Conservation (phyloP, 2,113 vertebrate genomes). For the Myrmophylax atrothorax region DNA sequence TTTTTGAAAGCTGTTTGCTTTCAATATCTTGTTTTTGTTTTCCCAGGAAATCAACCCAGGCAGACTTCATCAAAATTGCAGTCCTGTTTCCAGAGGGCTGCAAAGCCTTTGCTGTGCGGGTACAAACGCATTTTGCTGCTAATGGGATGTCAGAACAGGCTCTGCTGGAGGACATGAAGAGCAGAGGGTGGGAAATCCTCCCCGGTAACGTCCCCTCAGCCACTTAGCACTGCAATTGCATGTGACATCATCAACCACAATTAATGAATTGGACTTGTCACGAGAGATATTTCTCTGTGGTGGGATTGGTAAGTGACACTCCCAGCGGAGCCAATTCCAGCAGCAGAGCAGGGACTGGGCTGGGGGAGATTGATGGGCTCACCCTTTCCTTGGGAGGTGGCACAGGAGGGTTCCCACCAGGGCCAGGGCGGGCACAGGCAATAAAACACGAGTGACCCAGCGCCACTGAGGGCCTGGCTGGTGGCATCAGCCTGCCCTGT, state of each 20-base stretch:
- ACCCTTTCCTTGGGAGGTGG: not conserved
- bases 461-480: not conserved
- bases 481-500: fast-evolving
- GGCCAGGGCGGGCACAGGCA: not conserved
- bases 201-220: fast-evolving
- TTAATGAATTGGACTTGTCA: constrained; percentile 11
- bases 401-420: not conserved
- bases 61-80: constrained; percentile 13
- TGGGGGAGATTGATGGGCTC: not conserved
- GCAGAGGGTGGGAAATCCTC: not conserved
- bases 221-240: not conserved
- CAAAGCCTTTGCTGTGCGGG: not conserved
- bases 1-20: constrained; percentile 40
- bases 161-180: not conserved
- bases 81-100: not conserved
- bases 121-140: not conserved
- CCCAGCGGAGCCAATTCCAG: fast-evolving
- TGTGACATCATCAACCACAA: not conserved
- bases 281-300: not conserved
- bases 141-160: not conserved
- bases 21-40: constrained; percentile 20
- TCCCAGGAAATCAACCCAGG: not conserved
- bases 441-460: not conserved
- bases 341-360: not conserved
- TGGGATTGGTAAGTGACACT: not conserved